Conservation (phyloP, 2,888 invertebrate species). For the Thymelicus acteon region DNA sequence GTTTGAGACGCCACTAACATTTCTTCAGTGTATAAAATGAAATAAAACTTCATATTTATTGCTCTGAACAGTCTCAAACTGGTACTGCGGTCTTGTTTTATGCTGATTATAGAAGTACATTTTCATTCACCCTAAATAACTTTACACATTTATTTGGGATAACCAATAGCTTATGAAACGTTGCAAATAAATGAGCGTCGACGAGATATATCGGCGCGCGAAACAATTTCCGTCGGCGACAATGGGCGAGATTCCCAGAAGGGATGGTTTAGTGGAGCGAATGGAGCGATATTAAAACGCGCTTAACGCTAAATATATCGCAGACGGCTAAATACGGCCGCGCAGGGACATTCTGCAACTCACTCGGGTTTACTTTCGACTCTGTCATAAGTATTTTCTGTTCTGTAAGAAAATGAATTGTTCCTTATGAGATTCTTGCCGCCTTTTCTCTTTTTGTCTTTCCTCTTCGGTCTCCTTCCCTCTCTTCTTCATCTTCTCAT, state of each 20-base stretch:
- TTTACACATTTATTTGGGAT: not conserved
- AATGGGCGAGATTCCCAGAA: conserved; percentile 26
- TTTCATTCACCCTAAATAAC: not conserved
- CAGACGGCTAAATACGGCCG: conserved; percentile 54
- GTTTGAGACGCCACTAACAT: conserved; percentile 4
- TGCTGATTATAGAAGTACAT: not conserved
- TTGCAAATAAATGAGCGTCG: conserved; percentile 2
- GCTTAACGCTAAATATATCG: conserved; percentile 50
- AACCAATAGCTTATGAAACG: conserved; percentile 1
- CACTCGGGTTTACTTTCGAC: not conserved
- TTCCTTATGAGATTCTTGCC: too few relatives aligned
- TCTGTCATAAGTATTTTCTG: too few relatives aligned
- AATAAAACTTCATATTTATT: not conserved
- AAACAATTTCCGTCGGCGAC: conserved; percentile 12
- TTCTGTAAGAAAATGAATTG: too few relatives aligned
- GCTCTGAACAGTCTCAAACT: not conserved
- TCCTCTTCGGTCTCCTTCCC: too few relatives aligned
- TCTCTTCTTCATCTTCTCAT: too few relatives aligned
- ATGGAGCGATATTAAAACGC: conserved; percentile 43
- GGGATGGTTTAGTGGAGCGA: conserved; percentile 26
- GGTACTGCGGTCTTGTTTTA: not conserved
- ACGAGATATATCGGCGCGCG: conserved; percentile 20
- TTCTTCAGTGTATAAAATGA: not conserved
- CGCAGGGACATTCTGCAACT: conserved; percentile 44
- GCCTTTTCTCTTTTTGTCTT: too few relatives aligned